phyloP scores from a whole-genome alignment of 2,113 vertebrate genomes.

The Spea bombifrons region DNA sequence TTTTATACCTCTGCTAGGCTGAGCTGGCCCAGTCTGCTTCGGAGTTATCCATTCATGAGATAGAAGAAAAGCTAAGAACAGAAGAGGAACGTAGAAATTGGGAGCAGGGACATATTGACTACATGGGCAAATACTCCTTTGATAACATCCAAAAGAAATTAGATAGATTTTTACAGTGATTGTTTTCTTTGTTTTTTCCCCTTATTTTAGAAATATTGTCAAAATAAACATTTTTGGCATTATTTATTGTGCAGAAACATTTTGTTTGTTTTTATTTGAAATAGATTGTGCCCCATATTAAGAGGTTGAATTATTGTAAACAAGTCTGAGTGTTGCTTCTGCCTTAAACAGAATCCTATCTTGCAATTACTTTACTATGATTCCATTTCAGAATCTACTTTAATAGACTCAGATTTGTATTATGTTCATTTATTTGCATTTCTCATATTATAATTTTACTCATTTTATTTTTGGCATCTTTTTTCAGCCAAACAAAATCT shows the following conservation, averaged over 20 bases:
- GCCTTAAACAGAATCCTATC: too few relatives aligned
- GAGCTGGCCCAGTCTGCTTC: slow-evolving; percentile 46
- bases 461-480: too few relatives aligned
- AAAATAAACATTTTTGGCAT: slow-evolving; percentile 6
- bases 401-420: too few relatives aligned
- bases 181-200: background rate
- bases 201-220: background rate
- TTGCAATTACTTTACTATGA: too few relatives aligned
- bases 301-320: too few relatives aligned
- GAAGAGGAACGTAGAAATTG: slow-evolving; percentile 64
- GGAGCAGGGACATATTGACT: slow-evolving; percentile 78
- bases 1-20: slow-evolving; percentile 43
- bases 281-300: too few relatives aligned
- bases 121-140: slow-evolving; percentile 75
- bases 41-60: slow-evolving; percentile 56
- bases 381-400: too few relatives aligned
- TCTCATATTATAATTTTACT: too few relatives aligned
- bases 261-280: background rate
- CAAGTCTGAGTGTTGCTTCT: too few relatives aligned
- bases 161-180: slow-evolving; percentile 72
- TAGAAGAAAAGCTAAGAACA: slow-evolving; percentile 52
- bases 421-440: too few relatives aligned
- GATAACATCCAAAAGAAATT: slow-evolving; percentile 72
- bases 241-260: slow-evolving; percentile 42
- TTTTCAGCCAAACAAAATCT: too few relatives aligned